Base-by-base conservation (phyloP, 2,888 invertebrate genomes). In the Hipparchia semele region DNA sequence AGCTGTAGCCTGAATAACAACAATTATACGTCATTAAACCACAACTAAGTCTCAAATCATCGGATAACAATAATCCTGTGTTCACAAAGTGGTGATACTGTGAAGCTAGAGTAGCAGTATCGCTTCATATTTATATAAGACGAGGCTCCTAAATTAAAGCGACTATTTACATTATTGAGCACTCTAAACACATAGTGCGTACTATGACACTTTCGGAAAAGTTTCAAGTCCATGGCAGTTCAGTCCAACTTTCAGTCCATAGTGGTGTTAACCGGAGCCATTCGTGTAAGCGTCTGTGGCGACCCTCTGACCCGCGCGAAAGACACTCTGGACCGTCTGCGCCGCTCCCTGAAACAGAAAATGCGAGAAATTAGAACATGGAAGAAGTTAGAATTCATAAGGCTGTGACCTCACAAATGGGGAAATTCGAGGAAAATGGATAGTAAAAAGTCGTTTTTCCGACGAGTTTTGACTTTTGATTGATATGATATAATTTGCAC, bases 311-410 rank as follows among this genome's bases (percentile, higher is more conserved):
- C 95, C 95, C 5, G 95, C 94, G 74, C 94, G 91, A 75, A 96
- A 94, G 77, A 96, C 95, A 73, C 94, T 95, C 86, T 96, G 96
- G 78, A 97, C 95, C 39, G 96, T 96, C 81, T 95, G 95, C 39
- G 96, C 96, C 78, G 96, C 96, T 80, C 96, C 96, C 96, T 96
- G 94, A 68, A 95, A 94, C 62, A 54, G 2, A n/a, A 59, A 8
- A 58, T 9, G 13, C 12, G 61, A 54, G 45, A 39, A 46, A 9
- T 62, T 1, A 62, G 8, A 8, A 5, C 12, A 6, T 49, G 1
- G 6, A 8, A 8, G 46, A 6, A 6, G 5, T 46, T 6, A 6
- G 49, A 49, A 49, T 6, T 49, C 39, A 49, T 49, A 49, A 6
- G 6, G 7, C 49, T 6, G 49, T 49, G 46, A 49, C 2, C 46